These are phyloP conservation scores for Dascillus cervinus DNA, from an alignment of 2,888 invertebrate genomes.

Conservation along the genomic window DNA sequence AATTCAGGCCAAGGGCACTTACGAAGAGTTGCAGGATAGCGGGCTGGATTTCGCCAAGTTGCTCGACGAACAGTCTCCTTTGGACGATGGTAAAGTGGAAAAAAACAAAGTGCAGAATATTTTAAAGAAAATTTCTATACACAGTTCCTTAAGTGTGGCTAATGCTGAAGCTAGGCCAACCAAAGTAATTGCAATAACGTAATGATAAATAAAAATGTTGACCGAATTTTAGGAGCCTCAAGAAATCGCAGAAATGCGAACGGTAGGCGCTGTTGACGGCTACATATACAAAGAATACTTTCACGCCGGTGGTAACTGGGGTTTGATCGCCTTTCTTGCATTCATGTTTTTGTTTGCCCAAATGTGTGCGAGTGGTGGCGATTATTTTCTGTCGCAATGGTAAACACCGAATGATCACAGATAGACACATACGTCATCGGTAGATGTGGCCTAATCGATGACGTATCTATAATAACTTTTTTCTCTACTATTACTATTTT, in stretches of 20 bases:
- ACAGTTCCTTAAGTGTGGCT: slow-evolving; percentile 11
- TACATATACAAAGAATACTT: slow-evolving; percentile 50
- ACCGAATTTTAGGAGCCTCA: slow-evolving; percentile 38
- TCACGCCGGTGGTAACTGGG: slow-evolving; percentile 48
- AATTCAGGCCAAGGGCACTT: slow-evolving; percentile 40
- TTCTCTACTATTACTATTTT: too few relatives aligned
- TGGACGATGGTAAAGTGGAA: slow-evolving; percentile 1
- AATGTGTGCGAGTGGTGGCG: slow-evolving; percentile 33
- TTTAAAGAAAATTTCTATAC: slow-evolving; percentile 10
- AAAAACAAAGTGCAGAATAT: slow-evolving; percentile 8
- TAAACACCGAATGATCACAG: slow-evolving; percentile 9
- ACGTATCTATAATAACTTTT: neutral
- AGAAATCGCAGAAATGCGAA: slow-evolving; percentile 45
- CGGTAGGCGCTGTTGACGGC: slow-evolving; percentile 45
- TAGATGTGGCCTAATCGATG: too few relatives aligned
- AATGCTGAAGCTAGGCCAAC: too few relatives aligned
- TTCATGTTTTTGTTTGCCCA: slow-evolving; percentile 49
- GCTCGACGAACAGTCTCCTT: slow-evolving; percentile 21
- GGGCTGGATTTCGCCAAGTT: slow-evolving; percentile 46
- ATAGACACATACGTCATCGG: too few relatives aligned
- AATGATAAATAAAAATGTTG: too few relatives aligned
- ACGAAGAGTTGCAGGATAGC: slow-evolving; percentile 35
- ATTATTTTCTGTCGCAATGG: slow-evolving; percentile 35
- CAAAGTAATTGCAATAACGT: too few relatives aligned
- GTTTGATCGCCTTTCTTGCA: slow-evolving; percentile 45